A percentile compares a stretch with the other conserved stretches of the same genome.
Evolutionary conservation across 1,140 invertebrate genomes (phyloP).

Genomic region (Acromyrmex heyeri): DNA sequence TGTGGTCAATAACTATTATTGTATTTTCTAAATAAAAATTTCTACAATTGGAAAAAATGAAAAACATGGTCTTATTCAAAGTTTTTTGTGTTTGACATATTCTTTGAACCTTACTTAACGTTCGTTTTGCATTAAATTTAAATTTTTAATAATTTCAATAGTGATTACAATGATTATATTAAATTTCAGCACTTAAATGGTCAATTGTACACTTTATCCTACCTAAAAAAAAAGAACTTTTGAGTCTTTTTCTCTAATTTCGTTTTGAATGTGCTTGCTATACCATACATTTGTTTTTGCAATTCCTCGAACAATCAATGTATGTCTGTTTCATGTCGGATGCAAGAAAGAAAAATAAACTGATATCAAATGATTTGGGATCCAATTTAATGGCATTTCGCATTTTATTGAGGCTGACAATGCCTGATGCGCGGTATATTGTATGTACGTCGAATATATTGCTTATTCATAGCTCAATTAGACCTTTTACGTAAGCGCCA

Average conservation of each 20-base stretch:
- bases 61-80: too few species aligned
- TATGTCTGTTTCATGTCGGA: not conserved
- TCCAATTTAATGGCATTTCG: not conserved
- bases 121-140: too few species aligned
- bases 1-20: too few species aligned
- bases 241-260: not conserved
- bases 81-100: too few species aligned
- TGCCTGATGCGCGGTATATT: not conserved
- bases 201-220: too few species aligned
- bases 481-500: not conserved
- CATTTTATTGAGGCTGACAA: not conserved
- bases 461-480: not conserved
- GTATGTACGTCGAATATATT: not conserved
- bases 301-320: not conserved
- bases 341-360: not conserved
- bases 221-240: not conserved
- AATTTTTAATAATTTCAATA: too few species aligned
- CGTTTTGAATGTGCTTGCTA: not conserved
- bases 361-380: not conserved
- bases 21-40: too few species aligned
- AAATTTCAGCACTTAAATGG: too few species aligned
- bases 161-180: too few species aligned
- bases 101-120: too few species aligned
- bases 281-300: not conserved
- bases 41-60: too few species aligned